phyloP scores from a whole-genome alignment of 2,797 vertebrate genomes.

The Phataginus tricuspis region DNA sequence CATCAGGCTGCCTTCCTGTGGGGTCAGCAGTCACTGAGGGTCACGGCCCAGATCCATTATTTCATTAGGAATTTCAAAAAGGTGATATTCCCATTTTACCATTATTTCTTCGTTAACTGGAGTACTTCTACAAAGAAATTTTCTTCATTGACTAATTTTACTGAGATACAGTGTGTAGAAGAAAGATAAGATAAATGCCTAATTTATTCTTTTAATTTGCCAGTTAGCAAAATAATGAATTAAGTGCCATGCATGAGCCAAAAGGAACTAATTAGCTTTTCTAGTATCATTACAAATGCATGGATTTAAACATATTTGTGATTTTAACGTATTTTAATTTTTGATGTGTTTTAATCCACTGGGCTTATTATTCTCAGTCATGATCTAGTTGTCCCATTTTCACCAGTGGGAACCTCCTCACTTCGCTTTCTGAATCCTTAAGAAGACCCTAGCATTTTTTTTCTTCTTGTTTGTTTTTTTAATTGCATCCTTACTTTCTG shows the following conservation, averaged over 20 bases:
- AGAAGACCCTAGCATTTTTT: not conserved
- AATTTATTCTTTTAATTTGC: not conserved
- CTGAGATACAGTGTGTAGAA: not conserved
- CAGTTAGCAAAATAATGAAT: constrained; percentile 34
- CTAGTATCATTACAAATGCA: not conserved
- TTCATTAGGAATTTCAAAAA: not conserved
- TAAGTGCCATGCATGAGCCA: not conserved
- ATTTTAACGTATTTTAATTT: not conserved
- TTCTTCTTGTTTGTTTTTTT: not conserved
- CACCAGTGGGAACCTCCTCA: not conserved
- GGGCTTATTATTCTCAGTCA: not conserved
- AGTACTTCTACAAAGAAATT: not conserved
- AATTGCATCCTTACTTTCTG: not conserved
- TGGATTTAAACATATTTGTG: not conserved
- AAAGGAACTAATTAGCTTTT: constrained; percentile 4
- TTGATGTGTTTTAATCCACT: not conserved
- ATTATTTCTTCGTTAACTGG: not conserved
- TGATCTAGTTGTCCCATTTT: not conserved
- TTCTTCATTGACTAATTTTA: not conserved
- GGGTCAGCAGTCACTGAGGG: not conserved
- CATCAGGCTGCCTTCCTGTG: not conserved
- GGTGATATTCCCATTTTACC: not conserved
- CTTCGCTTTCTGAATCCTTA: not conserved
- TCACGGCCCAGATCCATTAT: too few species aligned
- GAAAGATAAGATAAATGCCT: not conserved